A percentile compares a stretch with the other conserved stretches of the same genome.
Evolutionary conservation across 2,888 invertebrate genomes (phyloP).

Genomic region (Drosophila mimica): DNA sequence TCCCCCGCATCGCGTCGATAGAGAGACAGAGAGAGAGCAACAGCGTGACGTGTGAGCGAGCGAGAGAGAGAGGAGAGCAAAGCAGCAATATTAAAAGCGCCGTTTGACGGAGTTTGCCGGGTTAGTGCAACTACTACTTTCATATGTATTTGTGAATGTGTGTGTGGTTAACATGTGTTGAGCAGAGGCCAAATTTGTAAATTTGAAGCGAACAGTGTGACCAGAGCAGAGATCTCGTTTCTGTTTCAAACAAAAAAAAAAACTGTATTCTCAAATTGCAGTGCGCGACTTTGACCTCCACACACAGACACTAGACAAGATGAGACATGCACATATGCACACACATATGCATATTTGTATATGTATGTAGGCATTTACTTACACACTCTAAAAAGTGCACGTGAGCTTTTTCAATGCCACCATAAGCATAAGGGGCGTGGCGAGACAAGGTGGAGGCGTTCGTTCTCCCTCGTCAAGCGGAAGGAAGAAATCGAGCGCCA

Average conservation of each 20-base stretch:
- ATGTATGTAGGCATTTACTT: constrained; percentile 14
- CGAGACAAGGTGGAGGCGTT: not conserved
- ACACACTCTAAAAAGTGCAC: constrained; percentile 48
- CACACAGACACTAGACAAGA: constrained; percentile 18
- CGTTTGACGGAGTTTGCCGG: constrained; percentile 69
- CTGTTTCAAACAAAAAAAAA: constrained; percentile 11
- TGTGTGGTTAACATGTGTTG: constrained; percentile 37
- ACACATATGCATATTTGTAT: not conserved
- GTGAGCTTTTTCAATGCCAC: constrained; percentile 68
- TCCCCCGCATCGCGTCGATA: constrained; percentile 60
- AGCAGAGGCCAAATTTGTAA: constrained; percentile 21
- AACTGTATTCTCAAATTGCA: constrained; percentile 43
- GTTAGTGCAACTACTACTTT: constrained; percentile 56
- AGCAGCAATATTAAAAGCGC: constrained; percentile 39
- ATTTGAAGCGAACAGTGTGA: constrained; percentile 27
- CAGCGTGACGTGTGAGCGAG: constrained; percentile 39
- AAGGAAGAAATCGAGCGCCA: constrained; percentile 61
- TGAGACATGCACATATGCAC: constrained; percentile 21
- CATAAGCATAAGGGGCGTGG: constrained; percentile 14
- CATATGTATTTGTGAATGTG: constrained; percentile 13
- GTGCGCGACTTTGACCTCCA: constrained; percentile 70
- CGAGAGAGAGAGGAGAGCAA: constrained; percentile 31
- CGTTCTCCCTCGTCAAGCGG: constrained; percentile 35
- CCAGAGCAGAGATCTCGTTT: constrained; percentile 25
- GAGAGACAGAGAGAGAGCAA: constrained; percentile 16